Conservation (phyloP, 2,888 invertebrate genomes). For the Dicyrtomina minuta region DNA sequence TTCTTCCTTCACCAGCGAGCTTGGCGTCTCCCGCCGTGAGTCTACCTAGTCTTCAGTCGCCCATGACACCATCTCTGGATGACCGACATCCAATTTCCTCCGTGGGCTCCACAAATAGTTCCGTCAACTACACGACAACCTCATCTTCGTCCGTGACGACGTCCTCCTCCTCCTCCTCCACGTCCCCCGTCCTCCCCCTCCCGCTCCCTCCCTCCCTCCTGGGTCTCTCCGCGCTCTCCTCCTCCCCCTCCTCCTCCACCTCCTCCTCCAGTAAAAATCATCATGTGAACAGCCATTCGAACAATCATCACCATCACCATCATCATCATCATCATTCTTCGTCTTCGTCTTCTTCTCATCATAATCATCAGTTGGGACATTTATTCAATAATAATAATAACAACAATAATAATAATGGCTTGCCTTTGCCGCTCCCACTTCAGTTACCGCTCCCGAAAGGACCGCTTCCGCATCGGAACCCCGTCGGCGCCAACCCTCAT, state of each 20-base stretch:
- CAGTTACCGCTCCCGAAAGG: constrained; percentile 47
- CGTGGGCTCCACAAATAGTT: constrained; percentile 45
- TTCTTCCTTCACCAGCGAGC: constrained; percentile 76
- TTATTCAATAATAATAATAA: constrained; percentile 7
- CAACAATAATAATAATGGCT: constrained; percentile 32
- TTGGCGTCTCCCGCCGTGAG: constrained; percentile 66
- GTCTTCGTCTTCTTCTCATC: constrained; percentile 2
- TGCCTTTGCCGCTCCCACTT: constrained; percentile 39
- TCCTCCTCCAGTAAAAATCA: constrained; percentile 54
- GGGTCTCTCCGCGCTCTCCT: constrained; percentile 19
- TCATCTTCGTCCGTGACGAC: constrained; percentile 57
- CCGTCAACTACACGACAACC: constrained; percentile 50
- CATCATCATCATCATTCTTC: constrained; percentile 13
- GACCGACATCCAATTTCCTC: constrained; percentile 50
- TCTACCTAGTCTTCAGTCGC: constrained; percentile 58
- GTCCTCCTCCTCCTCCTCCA: constrained; percentile 59
- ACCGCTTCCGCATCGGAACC: constrained; percentile 65
- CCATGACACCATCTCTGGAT: constrained; percentile 58
- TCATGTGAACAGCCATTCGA: constrained; percentile 35
- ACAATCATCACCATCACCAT: constrained; percentile 26
- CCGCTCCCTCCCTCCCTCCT: constrained; percentile 32
- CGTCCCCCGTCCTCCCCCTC: constrained; percentile 55
- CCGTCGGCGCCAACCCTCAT: constrained; percentile 86
- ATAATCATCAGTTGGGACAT: constrained; percentile 11
- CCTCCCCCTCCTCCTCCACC: constrained; percentile 44